These are phyloP conservation scores for Carcinoscorpius rotundicauda DNA, from an alignment of 1,140 invertebrate genomes.

Conservation along the genomic window DNA sequence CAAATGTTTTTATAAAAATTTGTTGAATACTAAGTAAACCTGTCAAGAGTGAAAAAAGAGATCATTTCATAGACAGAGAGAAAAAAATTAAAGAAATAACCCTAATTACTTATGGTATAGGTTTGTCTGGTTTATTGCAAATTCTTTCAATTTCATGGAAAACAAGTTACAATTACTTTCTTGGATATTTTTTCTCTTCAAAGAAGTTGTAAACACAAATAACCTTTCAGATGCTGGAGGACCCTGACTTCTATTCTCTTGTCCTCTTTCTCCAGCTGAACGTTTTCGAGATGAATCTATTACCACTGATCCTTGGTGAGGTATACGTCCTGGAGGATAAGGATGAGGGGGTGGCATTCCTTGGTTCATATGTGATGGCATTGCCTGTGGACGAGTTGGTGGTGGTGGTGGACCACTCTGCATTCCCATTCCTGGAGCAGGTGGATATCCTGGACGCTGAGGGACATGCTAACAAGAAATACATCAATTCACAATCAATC, in stretches of 20 bases:
- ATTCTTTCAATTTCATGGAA: background rate
- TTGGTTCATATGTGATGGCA: constrained; percentile 8
- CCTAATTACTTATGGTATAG: background rate
- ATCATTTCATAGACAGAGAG: too few relatives aligned
- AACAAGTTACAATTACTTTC: background rate
- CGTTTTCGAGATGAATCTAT: constrained; percentile 20
- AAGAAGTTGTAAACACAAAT: background rate
- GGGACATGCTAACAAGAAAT: constrained; percentile 11
- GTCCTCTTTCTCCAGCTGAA: constrained; percentile 12
- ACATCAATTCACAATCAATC: constrained; percentile 7
- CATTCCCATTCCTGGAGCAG: constrained; percentile 11
- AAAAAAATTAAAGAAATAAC: too few relatives aligned
- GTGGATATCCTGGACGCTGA: constrained; percentile 11
- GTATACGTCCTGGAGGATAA: constrained; percentile 8
- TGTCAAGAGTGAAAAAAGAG: too few relatives aligned
- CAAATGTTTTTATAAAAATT: too few relatives aligned
- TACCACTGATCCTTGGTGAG: constrained; percentile 15
- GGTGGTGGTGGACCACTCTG: constrained; percentile 17
- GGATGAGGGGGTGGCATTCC: constrained; percentile 19
- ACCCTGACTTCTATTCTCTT: constrained; percentile 9
- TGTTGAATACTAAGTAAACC: too few relatives aligned
- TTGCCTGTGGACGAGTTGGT: constrained; percentile 6
- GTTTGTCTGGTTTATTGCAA: background rate
- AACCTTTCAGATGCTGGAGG: constrained; percentile 15
- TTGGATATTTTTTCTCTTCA: background rate